These are phyloP conservation scores for Paratrypauchen microcephalus DNA, from an alignment of 2,797 vertebrate genomes.

Conservation along the genomic window DNA sequence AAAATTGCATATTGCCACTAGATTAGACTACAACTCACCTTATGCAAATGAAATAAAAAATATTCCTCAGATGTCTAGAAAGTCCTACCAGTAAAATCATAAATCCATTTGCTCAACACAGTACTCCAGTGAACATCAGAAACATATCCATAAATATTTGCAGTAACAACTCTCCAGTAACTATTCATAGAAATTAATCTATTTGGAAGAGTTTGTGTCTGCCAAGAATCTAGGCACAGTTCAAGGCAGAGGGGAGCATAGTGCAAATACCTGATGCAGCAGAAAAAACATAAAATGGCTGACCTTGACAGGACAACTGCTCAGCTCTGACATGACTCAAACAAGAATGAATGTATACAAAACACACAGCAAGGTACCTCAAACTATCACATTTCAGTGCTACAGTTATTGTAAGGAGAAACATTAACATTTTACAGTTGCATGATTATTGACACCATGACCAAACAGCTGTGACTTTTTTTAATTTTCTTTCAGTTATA, in stretches of 20 bases:
- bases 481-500: too few relatives aligned
- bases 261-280: constrained; percentile 63
- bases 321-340: constrained; percentile 30
- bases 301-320: constrained; percentile 58
- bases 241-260: constrained; percentile 33
- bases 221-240: constrained; percentile 21
- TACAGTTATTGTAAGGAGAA: background rate
- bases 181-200: constrained; percentile 6
- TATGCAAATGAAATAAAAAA: too few relatives aligned
- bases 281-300: constrained; percentile 55
- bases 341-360: constrained; percentile 28
- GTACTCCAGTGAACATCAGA: too few relatives aligned
- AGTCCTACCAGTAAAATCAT: background rate
- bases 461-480: too few relatives aligned
- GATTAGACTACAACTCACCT: too few relatives aligned
- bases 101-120: background rate
- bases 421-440: background rate
- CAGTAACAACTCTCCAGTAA: background rate
- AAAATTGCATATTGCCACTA: too few relatives aligned
- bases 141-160: background rate
- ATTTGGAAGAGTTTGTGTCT: constrained; percentile 32
- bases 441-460: too few relatives aligned
- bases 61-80: too few relatives aligned
- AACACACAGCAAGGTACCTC: background rate
- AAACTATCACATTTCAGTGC: background rate